Evolutionary conservation across 2,888 invertebrate genomes (phyloP), one percentile per base, ranked within the genome.

Genomic region (Idaea dimidiata): DNA sequence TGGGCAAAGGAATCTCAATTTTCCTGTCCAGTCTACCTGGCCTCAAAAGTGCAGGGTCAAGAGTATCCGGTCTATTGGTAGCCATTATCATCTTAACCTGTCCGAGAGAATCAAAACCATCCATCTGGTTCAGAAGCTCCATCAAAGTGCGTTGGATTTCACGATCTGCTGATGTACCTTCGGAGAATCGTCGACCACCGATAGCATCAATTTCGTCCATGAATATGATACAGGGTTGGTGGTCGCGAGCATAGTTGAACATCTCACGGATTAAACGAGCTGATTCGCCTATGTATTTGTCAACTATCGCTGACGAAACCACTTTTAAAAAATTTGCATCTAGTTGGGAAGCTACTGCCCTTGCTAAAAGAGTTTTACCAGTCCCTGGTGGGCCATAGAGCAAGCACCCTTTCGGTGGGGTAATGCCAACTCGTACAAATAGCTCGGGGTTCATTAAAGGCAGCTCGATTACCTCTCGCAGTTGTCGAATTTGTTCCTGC

Each of bases 131-230:
- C 14, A 99, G 93, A 54, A 99, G 93, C 83, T 99, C 99, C 99
- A 99, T 99, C 1, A 99, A 93, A 0, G 99, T 99, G 71, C 99
- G 95, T 86, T 99, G 99, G 81, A 99, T 99, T 93, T 99, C 99
- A 79, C 99, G 95, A 94, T 99, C 99, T 1, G 99, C 99, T 58
- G 99, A 99, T 0, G 99, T 99, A 66, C 99, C 99, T 85, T 99
- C 99, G 0, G 99, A 99, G 93, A 99, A 99, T 79, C 99, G 95
- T 59, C 99, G 94, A 0, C 99, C 99, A 87, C 98, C 99, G 74
- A 99, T 99, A 62, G 99, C 99, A 93, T 99, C 99, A 78, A 99
- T 99, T 93, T 99, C 99, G 90, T 99, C 99, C 99, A 99, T 99
- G 91, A 99, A 99, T 79, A 99, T 99, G 79, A 99, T 99, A 89